A percentile compares a stretch with the other conserved stretches of the same genome.
Conservation (phyloP, 2,113 vertebrate genomes). For the Bubalus kerabau region DNA sequence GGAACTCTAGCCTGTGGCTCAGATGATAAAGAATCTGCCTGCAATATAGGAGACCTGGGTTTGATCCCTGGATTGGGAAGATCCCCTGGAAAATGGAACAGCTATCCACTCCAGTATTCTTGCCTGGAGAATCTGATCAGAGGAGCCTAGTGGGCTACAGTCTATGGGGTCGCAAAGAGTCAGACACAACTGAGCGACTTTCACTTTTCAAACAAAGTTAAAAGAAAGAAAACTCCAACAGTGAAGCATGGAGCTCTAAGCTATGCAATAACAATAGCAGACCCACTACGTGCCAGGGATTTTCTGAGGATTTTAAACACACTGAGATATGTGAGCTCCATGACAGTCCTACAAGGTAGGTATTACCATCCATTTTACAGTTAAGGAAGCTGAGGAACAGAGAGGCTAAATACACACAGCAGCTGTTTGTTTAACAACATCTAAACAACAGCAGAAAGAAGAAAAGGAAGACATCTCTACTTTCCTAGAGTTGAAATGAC, state of each 20-base stretch:
- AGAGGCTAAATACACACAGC: not conserved
- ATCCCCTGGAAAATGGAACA: not conserved
- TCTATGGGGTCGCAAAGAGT: not conserved
- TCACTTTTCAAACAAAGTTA: not conserved
- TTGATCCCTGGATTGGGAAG: not conserved
- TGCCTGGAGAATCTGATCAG: not conserved
- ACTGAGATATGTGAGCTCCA: too few species aligned
- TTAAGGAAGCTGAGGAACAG: not conserved
- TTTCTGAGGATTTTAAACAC: not conserved
- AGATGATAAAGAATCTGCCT: not conserved
- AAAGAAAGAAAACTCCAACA: not conserved
- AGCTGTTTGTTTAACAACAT: not conserved
- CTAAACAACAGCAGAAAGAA: not conserved
- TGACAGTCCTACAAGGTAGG: not conserved
- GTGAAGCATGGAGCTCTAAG: not conserved
- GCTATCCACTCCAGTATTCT: not conserved
- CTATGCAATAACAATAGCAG: not conserved
- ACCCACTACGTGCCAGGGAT: not conserved
- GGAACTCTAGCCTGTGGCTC: not conserved
- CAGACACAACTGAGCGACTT: not conserved
- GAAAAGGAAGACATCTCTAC: not conserved
- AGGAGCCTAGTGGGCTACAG: not conserved
- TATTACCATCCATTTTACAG: not conserved
- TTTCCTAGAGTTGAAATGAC: not conserved
- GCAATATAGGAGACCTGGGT: not conserved